phyloP scores from a whole-genome alignment of 2,113 vertebrate genomes.

The Petroica traversi region DNA sequence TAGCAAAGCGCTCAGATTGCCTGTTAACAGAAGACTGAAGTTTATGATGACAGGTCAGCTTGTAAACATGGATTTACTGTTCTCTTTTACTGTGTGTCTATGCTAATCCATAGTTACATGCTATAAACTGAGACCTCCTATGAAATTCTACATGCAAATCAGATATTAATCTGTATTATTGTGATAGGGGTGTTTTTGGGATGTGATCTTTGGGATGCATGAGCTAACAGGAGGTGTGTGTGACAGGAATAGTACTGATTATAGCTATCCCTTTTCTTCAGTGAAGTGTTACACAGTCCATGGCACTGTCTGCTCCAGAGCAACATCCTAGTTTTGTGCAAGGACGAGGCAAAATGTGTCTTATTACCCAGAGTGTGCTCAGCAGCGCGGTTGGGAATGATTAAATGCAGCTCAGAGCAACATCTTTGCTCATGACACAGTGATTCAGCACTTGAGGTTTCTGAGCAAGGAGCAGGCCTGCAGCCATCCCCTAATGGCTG shows the following conservation, averaged over 20 bases:
- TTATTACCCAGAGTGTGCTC: not conserved
- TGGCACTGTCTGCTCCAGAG: not conserved
- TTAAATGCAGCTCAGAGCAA: not conserved
- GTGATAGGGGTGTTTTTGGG: fast-evolving
- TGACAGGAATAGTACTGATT: not conserved
- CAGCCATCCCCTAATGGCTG: not conserved
- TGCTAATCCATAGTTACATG: not conserved
- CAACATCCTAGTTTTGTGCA: not conserved
- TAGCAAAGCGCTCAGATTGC: not conserved
- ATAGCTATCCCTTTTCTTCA: not conserved
- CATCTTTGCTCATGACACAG: not conserved
- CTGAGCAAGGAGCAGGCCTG: not conserved
- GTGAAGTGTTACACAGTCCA: not conserved
- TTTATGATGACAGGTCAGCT: not conserved
- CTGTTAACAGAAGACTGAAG: not conserved
- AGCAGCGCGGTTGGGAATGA: not conserved
- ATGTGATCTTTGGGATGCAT: not conserved
- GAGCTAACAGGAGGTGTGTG: not conserved
- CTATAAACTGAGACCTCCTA: not conserved
- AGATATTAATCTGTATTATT: not conserved
- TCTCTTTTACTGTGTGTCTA: not conserved
- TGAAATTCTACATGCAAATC: not conserved
- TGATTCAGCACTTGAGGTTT: not conserved
- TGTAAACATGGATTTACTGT: not conserved
- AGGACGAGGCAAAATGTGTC: not conserved